Conservation (phyloP, 1,140 invertebrate species). For the Drosophila varians region DNA sequence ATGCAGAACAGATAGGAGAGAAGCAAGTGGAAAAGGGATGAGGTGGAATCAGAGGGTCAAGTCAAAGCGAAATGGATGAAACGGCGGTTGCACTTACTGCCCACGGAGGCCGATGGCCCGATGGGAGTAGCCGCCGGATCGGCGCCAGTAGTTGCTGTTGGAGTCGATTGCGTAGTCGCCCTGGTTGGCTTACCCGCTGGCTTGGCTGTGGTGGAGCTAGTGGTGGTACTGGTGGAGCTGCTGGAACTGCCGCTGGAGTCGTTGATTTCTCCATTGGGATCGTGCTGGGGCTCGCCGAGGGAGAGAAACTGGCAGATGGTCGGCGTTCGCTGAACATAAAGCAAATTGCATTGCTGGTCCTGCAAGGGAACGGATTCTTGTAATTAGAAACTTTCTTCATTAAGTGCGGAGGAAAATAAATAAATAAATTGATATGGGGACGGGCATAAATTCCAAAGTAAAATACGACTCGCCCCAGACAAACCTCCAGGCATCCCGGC, state of each 20-base stretch:
- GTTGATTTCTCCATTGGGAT: conserved; percentile 2
- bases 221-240: not conserved
- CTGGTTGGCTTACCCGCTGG: conserved; percentile 60
- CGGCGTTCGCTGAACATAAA: conserved; percentile 71
- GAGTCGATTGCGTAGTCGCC: conserved; percentile 21
- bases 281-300: conserved; percentile 36
- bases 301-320: conserved; percentile 78
- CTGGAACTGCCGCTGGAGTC: conserved; percentile 5
- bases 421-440: conserved; percentile 73
- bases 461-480: conserved; percentile 20
- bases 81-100: conserved; percentile 68
- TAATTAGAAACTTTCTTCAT: conserved; percentile 80
- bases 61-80: conserved; percentile 2
- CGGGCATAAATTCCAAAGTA: conserved; percentile 64
- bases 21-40: not conserved
- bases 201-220: conserved; percentile 11
- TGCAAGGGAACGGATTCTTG: conserved; percentile 47
- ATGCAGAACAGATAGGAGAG: not conserved
- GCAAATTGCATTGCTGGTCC: conserved; percentile 72
- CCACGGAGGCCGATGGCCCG: conserved; percentile 70
- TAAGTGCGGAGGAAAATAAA: conserved; percentile 72
- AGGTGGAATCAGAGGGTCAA: conserved; percentile 4
- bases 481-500: not conserved
- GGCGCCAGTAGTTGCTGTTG: conserved; percentile 27
- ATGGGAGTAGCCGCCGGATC: conserved; percentile 55